phyloP scores from a whole-genome alignment of 2,797 vertebrate genomes.

The Masticophis lateralis region DNA sequence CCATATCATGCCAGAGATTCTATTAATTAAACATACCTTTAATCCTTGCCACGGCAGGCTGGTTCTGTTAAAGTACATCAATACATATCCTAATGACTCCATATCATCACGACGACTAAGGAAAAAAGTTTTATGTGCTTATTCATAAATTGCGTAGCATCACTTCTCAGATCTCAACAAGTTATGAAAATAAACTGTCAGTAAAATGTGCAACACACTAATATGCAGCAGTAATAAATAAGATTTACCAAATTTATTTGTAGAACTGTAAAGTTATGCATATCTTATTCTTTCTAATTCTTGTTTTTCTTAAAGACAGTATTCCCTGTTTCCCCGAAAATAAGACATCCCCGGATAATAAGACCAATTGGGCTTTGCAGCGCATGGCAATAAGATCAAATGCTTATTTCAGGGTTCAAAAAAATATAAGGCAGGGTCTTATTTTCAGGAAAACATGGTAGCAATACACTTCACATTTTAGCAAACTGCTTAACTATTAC shows the following conservation, averaged over 20 bases:
- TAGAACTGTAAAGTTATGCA: neutral
- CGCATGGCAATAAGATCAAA: too few species aligned
- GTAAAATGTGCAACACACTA: neutral
- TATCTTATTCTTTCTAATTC: neutral
- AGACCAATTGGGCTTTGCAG: too few species aligned
- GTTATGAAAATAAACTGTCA: neutral
- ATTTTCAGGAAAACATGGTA: too few species aligned
- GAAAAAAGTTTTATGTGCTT: slow-evolving; percentile 21
- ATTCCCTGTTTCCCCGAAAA: too few species aligned
- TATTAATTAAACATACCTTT: slow-evolving; percentile 84
- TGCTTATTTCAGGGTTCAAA: too few species aligned
- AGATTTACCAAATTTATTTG: neutral
- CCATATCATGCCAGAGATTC: neutral
- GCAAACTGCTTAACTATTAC: neutral
- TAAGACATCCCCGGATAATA: too few species aligned
- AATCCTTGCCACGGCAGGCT: slow-evolving; percentile 98
- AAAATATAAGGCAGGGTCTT: too few species aligned
- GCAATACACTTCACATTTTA: neutral
- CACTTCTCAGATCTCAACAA: neutral
- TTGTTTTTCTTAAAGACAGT: neutral
- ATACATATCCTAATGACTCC: slow-evolving; percentile 99
- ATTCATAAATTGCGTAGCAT: neutral
- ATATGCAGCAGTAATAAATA: neutral
- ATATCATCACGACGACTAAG: slow-evolving; percentile 97
- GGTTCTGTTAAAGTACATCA: slow-evolving; percentile 99